phyloP scores from a whole-genome alignment of 1,140 invertebrate genomes.

The Centruroides vittatus region DNA sequence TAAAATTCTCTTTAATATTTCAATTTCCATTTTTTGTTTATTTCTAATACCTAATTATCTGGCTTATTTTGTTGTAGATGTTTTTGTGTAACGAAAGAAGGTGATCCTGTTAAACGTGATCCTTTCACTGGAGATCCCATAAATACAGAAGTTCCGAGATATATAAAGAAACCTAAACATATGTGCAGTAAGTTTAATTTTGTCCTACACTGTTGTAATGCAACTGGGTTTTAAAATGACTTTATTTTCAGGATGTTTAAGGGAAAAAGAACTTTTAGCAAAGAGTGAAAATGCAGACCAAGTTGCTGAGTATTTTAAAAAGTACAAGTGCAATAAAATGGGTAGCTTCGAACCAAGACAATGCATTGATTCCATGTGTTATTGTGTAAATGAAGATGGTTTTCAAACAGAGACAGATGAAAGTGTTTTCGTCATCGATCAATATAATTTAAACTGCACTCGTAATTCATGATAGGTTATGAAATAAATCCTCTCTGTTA shows the following conservation, averaged over 20 bases:
- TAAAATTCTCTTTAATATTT: neutral
- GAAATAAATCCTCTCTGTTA: no score
- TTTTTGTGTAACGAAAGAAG: conserved; percentile 11
- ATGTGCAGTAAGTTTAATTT: neutral
- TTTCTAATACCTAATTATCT: no score
- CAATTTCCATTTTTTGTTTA: neutral
- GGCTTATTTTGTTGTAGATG: conserved; percentile 6
- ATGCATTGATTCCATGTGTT: neutral
- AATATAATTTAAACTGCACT: no score
- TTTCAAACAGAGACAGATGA: no score
- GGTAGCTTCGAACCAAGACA: conserved; percentile 7
- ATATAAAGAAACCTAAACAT: neutral
- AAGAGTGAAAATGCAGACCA: neutral
- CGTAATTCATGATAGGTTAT: no score
- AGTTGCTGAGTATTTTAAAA: conserved; percentile 4
- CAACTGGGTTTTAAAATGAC: no score
- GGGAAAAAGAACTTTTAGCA: conserved; percentile 4
- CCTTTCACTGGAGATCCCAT: neutral
- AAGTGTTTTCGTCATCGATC: no score
- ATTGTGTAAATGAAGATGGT: no score
- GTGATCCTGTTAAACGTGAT: neutral
- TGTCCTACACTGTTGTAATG: no score
- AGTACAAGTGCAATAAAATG: conserved; percentile 6
- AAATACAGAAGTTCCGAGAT: neutral
- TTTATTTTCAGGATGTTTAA: conserved; percentile 5